Evolutionary conservation across 2,888 invertebrate genomes (phyloP), one percentile per base, ranked within the genome.

Genomic region (Bellardia pandia): DNA sequence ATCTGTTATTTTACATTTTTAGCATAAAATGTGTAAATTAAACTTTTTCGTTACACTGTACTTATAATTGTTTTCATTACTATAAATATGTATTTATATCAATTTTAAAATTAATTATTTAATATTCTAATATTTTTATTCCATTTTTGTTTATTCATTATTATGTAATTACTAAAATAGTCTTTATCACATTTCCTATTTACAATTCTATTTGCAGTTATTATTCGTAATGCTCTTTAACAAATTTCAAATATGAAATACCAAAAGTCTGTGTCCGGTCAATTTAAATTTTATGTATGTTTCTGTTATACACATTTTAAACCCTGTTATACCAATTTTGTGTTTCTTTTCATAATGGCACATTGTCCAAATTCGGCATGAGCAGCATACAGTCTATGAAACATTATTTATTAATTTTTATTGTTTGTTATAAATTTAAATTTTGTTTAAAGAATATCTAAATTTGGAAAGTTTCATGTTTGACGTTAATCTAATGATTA

Each of bases 401-500:
- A 58, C 56, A 66, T 53, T 37, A 53, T 64, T 56, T 51, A 62
- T 53, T 16, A 64, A 60, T 53, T 71, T n/a, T 23, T 40, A 71
- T 33, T 62, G n/a, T 53, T 76, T 37, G 51, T 13, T 53, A 51
- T 53, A n/a, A 23, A 40, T 62, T 45, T 40, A 33, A 23, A 40
- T 69, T 40, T 62, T n/a, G 23, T 79, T 42, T 23, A 62, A 76
- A 64, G 30, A 56, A 40, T 53, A 66, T 72, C 53, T 45, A 72
- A 64, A 64, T 64, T 53, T 71, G 71, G 53, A 77, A 71, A 37
- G 30, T 48, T 83, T 64, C 8, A 56, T 45, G 53, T 66, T 64
- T 64, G 23, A 51, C 69, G 16, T 62, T 76, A 60, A 51, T 75
- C 68, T 75, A 30, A 69, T 60, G 69, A 76, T 81, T 80, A 66